Evolutionary conservation across 2,888 invertebrate species (phyloP), one percentile per base, ranked within the genome.

Genomic region (Crocallis elinguaria): DNA sequence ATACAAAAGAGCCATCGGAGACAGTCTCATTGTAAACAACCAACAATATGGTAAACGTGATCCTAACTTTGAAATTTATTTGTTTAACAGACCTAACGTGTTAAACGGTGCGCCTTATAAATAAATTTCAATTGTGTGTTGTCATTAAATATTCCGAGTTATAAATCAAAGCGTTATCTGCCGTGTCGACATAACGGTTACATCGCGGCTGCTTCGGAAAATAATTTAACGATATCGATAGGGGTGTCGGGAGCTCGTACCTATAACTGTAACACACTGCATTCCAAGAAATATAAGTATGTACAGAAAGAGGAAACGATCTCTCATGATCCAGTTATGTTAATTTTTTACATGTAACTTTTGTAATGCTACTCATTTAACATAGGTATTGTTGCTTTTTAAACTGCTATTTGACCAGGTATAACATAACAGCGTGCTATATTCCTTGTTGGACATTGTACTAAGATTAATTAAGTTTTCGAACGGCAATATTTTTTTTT

Each of bases 121-220:
- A 86, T 84, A 88, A 89, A 85, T 88, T 84, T 83, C 88, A 85
- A 90, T 90, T 88, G 89, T 88, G 77, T 85, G 77, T 82, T 86
- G 86, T 88, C 84, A 88, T 88, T 88, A 84, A 82, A 83, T 88
- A 88, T 88, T 86, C 86, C 72, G 71, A 68, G 82, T 79, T 76
- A 90, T 91, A 90, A 91, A 90, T 90, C 89, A 88, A 88, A 76
- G 81, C 68, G 79, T 86, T 89, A 90, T 90, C 90, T 78, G 74
- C 67, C 72, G 73, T 72, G 82, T 80, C 77, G 82, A 75, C 67
- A 79, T 77, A 83, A 80, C 81, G 75, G 84, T 79, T 77, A 82
- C 86, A 86, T 82, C 82, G 86, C 76, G 72, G 73, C 71, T 77
- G 76, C 74, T 73, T 73, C 74, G 79, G 76, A 79, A 82, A 86